Base-by-base conservation (phyloP, 64 coral and sea anemone species). In the Stylophora pistillata region DNA sequence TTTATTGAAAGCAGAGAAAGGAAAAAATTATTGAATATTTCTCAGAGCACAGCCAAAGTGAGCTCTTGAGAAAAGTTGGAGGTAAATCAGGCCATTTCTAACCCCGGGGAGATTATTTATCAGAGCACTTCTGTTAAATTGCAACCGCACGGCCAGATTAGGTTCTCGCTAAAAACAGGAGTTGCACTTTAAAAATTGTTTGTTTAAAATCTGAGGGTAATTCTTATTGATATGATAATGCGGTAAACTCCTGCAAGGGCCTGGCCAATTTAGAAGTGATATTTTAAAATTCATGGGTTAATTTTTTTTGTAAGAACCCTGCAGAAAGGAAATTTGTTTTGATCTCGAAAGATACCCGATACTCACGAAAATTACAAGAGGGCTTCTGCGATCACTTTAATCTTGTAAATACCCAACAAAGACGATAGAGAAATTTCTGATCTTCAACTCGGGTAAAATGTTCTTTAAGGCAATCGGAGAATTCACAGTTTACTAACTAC, bases 271-370 rank as follows among this genome's bases (percentile, higher is more conserved):
- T 93, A 88, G 77, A 93, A 83, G 86, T 71, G 75, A 93, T 58
- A 82, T 93, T 93, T 93, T 93, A 93, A 93, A 93, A 93, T 93
- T 89, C 91, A 93, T 89, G 86, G 77, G 76, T 57, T 76, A 75
- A 23, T 72, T 81, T 89, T 89, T 89, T 93, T 93, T 47, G 91
- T 93, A 83, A 84, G 71, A 74, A 31, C 53, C 78, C 80, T 64
- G 73, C 78, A 89, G 88, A 89, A 83, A 30, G 83, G 70, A 79
- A 82, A 88, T 71, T 74, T 87, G 86, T 93, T 72, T 74, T 75
- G 58, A 89, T 89, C 86, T 31, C 58, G n/a, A 26, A 74, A 58
- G 55, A 78, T 74, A 58, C 60, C 15, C 55, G 26, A 84, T 70
- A 29, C 33, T 64, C 80, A 84, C 80, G 80, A 53, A 84, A 84